Conservation (phyloP, 1,140 invertebrate species). For the Arctopsyche grandis region DNA sequence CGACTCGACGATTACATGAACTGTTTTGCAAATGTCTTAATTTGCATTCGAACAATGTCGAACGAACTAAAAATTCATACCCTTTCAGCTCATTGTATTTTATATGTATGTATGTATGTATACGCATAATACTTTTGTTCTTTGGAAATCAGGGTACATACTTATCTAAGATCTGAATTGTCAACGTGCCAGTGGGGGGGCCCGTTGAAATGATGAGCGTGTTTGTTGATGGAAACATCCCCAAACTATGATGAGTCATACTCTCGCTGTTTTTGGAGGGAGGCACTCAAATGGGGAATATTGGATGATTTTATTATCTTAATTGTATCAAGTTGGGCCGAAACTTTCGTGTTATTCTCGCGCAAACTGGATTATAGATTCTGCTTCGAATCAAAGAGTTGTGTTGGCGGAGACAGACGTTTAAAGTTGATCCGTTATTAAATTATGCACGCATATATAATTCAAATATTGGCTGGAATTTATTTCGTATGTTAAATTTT, state of each 20-base stretch:
- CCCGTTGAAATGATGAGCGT: conserved; percentile 1
- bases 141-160: too few species aligned
- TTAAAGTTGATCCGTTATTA: background rate
- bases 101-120: too few species aligned
- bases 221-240: conserved; percentile 14
- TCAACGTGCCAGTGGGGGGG: background rate
- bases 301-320: conserved; percentile 51
- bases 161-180: background rate
- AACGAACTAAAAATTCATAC: background rate
- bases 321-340: conserved; percentile 48
- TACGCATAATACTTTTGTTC: too few species aligned
- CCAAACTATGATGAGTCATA: conserved; percentile 2
- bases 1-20: background rate
- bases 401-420: background rate
- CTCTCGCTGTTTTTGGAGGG: background rate
- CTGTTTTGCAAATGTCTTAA: background rate
- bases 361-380: conserved; percentile 15
- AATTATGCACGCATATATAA: too few species aligned
- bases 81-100: background rate
- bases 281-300: background rate
- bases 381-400: conserved; percentile 11
- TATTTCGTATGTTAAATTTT: too few species aligned
- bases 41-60: background rate
- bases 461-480: too few species aligned
- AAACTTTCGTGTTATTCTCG: conserved; percentile 35